Evolutionary conservation across 2,888 invertebrate genomes (phyloP), one percentile per base, ranked within the genome.

Genomic region (Caenorhabditis afra): DNA sequence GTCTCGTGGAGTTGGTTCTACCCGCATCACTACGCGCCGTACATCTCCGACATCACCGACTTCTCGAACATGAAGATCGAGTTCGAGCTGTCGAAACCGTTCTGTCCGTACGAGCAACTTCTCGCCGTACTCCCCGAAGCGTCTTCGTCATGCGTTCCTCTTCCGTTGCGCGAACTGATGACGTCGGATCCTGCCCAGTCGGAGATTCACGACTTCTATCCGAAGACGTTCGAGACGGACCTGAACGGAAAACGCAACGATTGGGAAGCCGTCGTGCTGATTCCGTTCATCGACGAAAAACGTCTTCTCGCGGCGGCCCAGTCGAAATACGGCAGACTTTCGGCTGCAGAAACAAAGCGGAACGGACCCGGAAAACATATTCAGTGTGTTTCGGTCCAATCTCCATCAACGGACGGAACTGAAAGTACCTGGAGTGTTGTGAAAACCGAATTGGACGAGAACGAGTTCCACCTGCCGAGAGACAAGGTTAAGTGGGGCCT

Each of bases 1-100:
- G 94, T 95, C 61, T 97, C 96, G 0, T 99, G 99, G 99, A 95
- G 95, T 37, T 99, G 98, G 98, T 97, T 87, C 91, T 99, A 97
- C 91, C 96, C 97, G 0, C 95, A 95, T 90, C 97, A 99, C 91
- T 99, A 98, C 91, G 95, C 97, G 0, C 98, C 98, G 0, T 97
- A 94, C 90, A 94, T 97, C 85, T 97, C 97, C 3, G 98, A 98
- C 91, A 93, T 98, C 41, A 94, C 93, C 86, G 94, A 94, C 71
- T 96, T 97, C 90, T 86, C 89, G 23, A 78, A 94, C 83, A 91
- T 94, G 83, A 93, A 94, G 86, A 92, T 97, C n/a, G 93, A 94
- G 37, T 97, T 95, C 90, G 94, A 96, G 12, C 90, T 94, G 82
- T 95, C 95, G 2, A 93, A 93, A 84, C 97, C 98, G 0, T 98